phyloP scores from a whole-genome alignment of 53 echinoderm and acorn worm genomes.

The Glandiceps talaboti region DNA sequence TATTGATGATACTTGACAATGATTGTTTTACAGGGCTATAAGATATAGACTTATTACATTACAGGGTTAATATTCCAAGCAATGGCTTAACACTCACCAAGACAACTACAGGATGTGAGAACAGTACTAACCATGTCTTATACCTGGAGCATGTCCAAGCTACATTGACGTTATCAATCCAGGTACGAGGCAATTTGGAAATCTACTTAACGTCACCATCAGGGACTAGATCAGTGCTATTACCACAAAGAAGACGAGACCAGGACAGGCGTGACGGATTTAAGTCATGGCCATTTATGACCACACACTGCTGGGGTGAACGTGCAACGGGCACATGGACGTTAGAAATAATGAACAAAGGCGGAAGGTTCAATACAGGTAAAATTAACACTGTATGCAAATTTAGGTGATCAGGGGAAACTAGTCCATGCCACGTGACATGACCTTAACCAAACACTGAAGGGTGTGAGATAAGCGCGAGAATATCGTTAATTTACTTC shows the following conservation, averaged over 20 bases:
- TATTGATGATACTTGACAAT: too few species aligned
- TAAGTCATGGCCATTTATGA: conserved; percentile 6
- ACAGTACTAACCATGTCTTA: neutral
- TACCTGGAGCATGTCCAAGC: conserved; percentile 13
- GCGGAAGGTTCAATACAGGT: neutral
- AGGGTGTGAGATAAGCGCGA: too few species aligned
- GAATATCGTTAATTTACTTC: too few species aligned
- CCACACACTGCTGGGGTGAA: conserved; percentile 8
- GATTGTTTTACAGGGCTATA: too few species aligned
- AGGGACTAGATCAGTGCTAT: neutral
- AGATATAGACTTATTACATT: too few species aligned
- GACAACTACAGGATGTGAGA: neutral
- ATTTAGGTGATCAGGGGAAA: too few species aligned
- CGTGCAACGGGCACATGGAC: neutral
- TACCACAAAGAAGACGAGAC: conserved; percentile 1
- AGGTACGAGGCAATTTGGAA: neutral
- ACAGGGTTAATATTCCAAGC: conserved; percentile 2
- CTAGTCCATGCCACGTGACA: too few species aligned
- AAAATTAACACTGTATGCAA: too few species aligned
- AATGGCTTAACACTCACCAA: neutral
- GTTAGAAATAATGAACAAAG: conserved; percentile 30
- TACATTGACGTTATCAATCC: neutral
- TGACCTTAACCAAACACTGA: too few species aligned
- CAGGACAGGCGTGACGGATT: neutral
- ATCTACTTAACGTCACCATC: conserved; percentile 8